Conservation (phyloP, 2,797 vertebrate genomes). For the Neosilurus mollespiculum region DNA sequence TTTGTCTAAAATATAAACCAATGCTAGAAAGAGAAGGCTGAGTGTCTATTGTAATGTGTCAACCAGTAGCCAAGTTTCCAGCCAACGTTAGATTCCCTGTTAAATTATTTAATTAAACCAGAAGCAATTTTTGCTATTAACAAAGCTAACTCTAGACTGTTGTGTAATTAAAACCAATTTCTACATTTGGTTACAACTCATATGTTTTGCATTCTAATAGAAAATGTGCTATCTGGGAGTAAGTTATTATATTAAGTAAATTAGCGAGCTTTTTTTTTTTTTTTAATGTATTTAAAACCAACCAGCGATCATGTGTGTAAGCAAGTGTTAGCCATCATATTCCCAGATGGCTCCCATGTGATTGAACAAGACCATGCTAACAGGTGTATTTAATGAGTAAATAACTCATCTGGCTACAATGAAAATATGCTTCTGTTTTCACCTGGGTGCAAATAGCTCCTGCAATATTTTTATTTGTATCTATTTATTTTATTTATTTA, state of each 20-base stretch:
- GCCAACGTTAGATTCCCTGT: neutral
- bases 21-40: neutral
- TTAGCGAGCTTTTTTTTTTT: neutral
- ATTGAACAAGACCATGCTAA: neutral
- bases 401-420: neutral
- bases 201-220: neutral
- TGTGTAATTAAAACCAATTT: neutral
- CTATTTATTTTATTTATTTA: neutral
- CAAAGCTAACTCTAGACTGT: neutral
- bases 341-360: neutral
- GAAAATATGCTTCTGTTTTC: neutral
- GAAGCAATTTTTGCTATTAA: neutral
- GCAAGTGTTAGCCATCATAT: neutral
- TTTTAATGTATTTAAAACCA: neutral
- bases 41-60: neutral
- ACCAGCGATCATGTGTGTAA: neutral
- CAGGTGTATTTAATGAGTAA: too few relatives aligned
- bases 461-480: neutral
- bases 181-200: neutral
- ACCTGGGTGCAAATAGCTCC: slow-evolving; percentile 22
- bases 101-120: neutral
- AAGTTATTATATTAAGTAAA: neutral
- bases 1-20: neutral
- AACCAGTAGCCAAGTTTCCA: neutral
- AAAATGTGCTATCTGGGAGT: neutral